Evolutionary conservation across 1,140 invertebrate genomes (phyloP), one percentile per base, ranked within the genome.

Genomic region (Berghia stephanieae): DNA sequence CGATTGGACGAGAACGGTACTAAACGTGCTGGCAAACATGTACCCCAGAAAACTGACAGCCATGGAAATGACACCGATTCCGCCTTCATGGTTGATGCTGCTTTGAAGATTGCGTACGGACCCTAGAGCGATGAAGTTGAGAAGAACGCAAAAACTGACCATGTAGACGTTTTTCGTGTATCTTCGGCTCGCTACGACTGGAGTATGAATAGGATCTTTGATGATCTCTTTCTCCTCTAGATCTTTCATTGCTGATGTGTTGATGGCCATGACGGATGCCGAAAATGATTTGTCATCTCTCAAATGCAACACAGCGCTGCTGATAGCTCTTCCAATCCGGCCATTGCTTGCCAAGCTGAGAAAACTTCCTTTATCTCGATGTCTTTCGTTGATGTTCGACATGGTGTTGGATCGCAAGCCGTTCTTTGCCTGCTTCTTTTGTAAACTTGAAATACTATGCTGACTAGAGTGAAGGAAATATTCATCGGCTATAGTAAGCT

Each of bases 41-140:
- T 83, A 86, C 8, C 73, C 72, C 24, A 52, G 67, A 75, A 76
- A 83, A 42, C 77, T 70, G 34, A 75, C 75, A 16, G 84, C 81
- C 10, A 86, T 77, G 2, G 84, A 81, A 42, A 80, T 81, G 21
- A 85, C 49, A n/a, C 85, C 84, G 31, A 85, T 80, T 18, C 83
- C 83, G 16, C 74, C 80, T 31, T 81, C 78, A 49, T 83, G 78
- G 75, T 87, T 85, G 36, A 87, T 63, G 67, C 86, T 87, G 77
- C 85, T 87, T 76, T 86, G 85, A 18, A 87, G 79, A 70, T 86
- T 86, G 4, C 86, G 76, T 21, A 86, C 71, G 0, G 86, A 84
- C 3, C 81, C 78, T 71, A 82, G 80, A 1, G 86, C 80, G 31
- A 81, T 83, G 79, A 81, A 82, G 36, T 83, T 72, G 3, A 85